These are phyloP conservation scores for Dendrolimus houi DNA, from an alignment of 2,888 invertebrate genomes.

Conservation along the genomic window DNA sequence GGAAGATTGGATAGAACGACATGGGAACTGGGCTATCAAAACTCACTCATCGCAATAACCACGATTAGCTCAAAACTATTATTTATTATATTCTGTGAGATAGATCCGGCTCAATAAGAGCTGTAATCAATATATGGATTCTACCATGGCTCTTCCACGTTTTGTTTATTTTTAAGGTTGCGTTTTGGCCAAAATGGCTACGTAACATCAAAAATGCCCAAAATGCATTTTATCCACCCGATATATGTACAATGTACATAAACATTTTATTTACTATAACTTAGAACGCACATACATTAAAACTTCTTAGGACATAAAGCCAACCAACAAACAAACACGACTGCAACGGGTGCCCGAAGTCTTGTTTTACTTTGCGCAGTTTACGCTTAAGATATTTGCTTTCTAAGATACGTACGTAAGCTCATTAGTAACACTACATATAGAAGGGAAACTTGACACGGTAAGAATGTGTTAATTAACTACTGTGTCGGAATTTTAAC, in stretches of 20 bases:
- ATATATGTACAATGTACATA: neutral
- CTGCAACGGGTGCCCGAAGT: slow-evolving; percentile 20
- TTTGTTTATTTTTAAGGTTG: neutral
- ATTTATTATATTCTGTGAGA: no score
- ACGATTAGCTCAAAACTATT: no score
- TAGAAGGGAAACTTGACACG: slow-evolving; percentile 14
- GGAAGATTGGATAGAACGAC: no score
- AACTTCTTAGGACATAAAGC: slow-evolving; percentile 5
- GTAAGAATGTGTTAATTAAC: neutral
- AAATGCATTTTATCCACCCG: neutral
- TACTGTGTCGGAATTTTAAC: neutral
- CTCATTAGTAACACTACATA: slow-evolving; percentile 42
- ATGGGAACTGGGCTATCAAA: no score
- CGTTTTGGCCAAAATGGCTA: neutral
- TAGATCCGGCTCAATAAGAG: no score
- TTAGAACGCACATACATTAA: neutral
- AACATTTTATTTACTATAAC: neutral
- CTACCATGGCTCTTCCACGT: no score
- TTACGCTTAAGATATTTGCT: slow-evolving; percentile 47
- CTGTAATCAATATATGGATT: no score
- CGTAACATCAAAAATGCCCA: neutral
- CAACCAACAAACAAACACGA: slow-evolving; percentile 15
- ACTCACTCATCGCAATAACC: no score
- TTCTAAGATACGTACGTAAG: slow-evolving; percentile 46
- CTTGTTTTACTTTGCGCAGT: slow-evolving; percentile 36